These are phyloP conservation scores for Trematomus bernacchii DNA, from an alignment of 2,797 vertebrate species.

Conservation along the genomic window DNA sequence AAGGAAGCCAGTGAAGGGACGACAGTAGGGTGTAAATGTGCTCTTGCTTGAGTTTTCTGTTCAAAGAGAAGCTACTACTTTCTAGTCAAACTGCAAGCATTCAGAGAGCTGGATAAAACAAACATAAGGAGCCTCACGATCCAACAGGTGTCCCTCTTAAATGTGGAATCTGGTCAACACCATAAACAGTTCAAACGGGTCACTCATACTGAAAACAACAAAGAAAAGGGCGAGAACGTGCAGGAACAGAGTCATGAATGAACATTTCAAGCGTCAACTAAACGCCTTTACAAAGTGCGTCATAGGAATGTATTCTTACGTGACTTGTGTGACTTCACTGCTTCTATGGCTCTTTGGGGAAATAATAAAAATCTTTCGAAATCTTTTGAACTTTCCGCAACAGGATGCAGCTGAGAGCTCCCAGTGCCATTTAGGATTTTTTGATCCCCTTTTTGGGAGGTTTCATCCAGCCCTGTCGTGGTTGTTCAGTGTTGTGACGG, in stretches of 20 bases:
- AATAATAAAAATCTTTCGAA: conserved; percentile 59
- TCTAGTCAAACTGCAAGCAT: no score
- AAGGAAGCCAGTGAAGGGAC: no score
- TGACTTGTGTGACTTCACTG: conserved; percentile 72
- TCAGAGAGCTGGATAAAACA: no score
- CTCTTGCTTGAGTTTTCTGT: no score
- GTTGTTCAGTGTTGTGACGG: conserved; percentile 41
- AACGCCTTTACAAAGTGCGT: conserved; percentile 33
- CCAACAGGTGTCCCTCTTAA: not conserved
- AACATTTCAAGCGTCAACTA: conserved; percentile 7
- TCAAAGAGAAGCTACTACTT: no score
- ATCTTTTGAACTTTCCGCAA: conserved; percentile 75
- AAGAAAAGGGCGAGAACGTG: not conserved
- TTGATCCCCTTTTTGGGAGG: conserved; percentile 37
- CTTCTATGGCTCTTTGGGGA: conserved; percentile 72
- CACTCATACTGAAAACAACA: not conserved
- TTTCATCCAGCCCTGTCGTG: conserved; percentile 43
- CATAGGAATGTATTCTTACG: conserved; percentile 56
- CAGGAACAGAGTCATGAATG: conserved; percentile 14
- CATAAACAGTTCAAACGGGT: not conserved
- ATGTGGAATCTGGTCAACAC: not conserved
- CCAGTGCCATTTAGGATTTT: conserved; percentile 60
- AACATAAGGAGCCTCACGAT: no score
- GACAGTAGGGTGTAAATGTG: no score
- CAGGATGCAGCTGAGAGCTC: conserved; percentile 87